Base-by-base conservation (phyloP, 53 echinoderm and acorn worm genomes). In the Stichopus horrens region DNA sequence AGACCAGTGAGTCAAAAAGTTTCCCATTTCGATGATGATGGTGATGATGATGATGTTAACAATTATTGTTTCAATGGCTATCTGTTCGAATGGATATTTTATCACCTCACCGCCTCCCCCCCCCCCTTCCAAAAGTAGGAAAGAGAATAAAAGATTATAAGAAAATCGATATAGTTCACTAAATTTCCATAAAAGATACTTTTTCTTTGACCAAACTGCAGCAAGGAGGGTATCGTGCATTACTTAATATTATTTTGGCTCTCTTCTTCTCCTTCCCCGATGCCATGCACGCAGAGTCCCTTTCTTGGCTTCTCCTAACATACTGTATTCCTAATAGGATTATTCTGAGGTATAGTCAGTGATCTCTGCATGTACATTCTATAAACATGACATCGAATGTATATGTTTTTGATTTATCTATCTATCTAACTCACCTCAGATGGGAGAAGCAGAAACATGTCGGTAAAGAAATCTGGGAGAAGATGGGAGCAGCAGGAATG, bases 401-500 rank as follows among this genome's bases (percentile, higher is more conserved):
- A 67, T 14, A 19, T 68, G 13, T 14, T 6, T 13, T 68, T n/a
- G 7, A 16, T 68, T n/a, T 18, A 9, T 8, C 59, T 59, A 7
- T 9, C 58, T 58, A 7, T 71, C 18, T 81, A 14, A 66, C 4
- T 23, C 7, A 75, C 51, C 85, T 5, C 58, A 95, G 95, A 60
- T 95, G 91, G 91, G 93, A 93, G 81, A 92, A 93, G 65, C 86
- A 89, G 66, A 88, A 89, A n/a, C 76, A 84, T 11, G 88, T 91
- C 67, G 91, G 88, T 56, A 91, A 66, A 56, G 90, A 91, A 83
- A 85, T 91, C 5, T 95, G 95, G 95, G 88, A 91, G 73, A 89
- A 86, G 80, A 87, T 87, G 71, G 95, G 95, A 5, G 83, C 77
- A 55, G 87, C 91, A 20, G 93, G 95, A 52, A 59, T 95, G 52